Percentiles rank a stretch among this genome's conserved stretches.
Evolutionary conservation across 1,140 invertebrate genomes (phyloP).

Genomic region (Leptestheria dahalacensis): DNA sequence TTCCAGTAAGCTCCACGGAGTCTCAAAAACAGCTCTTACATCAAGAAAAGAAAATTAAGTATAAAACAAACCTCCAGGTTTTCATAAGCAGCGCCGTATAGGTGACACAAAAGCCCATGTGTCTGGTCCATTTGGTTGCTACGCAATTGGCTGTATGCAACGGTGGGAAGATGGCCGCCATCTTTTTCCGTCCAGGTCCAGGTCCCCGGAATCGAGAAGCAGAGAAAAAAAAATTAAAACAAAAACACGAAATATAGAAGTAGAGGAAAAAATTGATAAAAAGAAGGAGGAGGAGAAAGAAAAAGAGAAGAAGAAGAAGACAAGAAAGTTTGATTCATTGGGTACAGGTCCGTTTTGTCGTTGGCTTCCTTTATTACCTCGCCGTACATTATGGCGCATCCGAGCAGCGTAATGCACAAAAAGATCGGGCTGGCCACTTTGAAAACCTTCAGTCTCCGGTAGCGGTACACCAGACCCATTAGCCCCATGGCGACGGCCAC

Average conservation of each 20-base stretch:
- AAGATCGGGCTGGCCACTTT: constrained; percentile 82
- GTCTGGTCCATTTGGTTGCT: constrained; percentile 75
- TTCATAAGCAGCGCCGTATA: constrained; percentile 83
- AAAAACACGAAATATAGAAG: not conserved
- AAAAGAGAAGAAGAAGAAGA: not conserved
- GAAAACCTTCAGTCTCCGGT: constrained; percentile 68
- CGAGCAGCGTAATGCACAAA: constrained; percentile 66
- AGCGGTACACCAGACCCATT: constrained; percentile 59
- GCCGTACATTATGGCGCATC: constrained; percentile 76
- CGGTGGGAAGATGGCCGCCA: constrained; percentile 77
- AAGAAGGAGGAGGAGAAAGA: not conserved
- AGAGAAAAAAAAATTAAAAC: constrained; percentile 13
- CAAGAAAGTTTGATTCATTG: not conserved
- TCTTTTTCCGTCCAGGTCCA: constrained; percentile 36
- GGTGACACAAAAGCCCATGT: constrained; percentile 79
- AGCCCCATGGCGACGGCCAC: constrained; percentile 54
- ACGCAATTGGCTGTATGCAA: constrained; percentile 64
- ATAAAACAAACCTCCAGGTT: constrained; percentile 58
- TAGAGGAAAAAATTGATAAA: not conserved
- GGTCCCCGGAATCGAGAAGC: not conserved
- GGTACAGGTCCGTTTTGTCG: not conserved
- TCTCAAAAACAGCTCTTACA: too few species aligned
- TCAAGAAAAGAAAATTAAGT: not conserved
- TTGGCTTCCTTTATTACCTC: constrained; percentile 41
- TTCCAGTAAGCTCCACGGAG: too few species aligned